Evolutionary conservation across 1,140 invertebrate species (phyloP), one percentile per base, ranked within the genome.

Genomic region (Caenorhabditis inopinata): DNA sequence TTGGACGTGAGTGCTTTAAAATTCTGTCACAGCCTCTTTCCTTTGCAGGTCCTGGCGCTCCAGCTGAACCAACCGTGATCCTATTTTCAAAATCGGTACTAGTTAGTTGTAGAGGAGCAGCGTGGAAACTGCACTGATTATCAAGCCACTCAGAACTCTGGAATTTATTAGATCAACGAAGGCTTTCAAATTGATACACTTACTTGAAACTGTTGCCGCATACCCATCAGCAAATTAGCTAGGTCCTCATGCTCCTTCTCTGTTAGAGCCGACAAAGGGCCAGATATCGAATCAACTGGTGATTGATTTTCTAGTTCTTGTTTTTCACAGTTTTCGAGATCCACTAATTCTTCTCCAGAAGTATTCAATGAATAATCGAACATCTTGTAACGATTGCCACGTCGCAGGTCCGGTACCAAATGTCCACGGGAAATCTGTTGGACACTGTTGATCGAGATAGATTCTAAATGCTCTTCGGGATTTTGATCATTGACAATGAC

Each of bases 371-470:
- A 35, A 21, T 38, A 38, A 12, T 68, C 58, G 0, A 68, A 2
- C n/a, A 68, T 68, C 38, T 68, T 68, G 21, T 68, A 68, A 9
- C 58, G 29, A 68, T 68, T 68, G 18, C 58, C 58, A 1, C 58
- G 29, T 21, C 58, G 58, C 29, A 68, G n/a, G 27, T 68, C 58
- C 21, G 58, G 58, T 9, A 68, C 38, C 32, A 68, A 38, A 21
- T 68, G 58, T 16, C 58, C 58, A 21, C 58, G 58, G 4, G 58
- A 18, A 5, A 68, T 16, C n/a, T 68, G 58, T 38, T 68, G 58
- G 6, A 32, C 23, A 6, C 16, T 68, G 12, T 68, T 68, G 7
- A 9, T 7, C 21, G 58, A 68, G 16, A 68, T 38, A 9, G 58
- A n/a, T 9, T 68, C 58, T 29, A 68, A n/a, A 18, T 29, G 23